Evolutionary conservation across 2,113 vertebrate genomes (phyloP).

Genomic region (Propithecus coquereli): DNA sequence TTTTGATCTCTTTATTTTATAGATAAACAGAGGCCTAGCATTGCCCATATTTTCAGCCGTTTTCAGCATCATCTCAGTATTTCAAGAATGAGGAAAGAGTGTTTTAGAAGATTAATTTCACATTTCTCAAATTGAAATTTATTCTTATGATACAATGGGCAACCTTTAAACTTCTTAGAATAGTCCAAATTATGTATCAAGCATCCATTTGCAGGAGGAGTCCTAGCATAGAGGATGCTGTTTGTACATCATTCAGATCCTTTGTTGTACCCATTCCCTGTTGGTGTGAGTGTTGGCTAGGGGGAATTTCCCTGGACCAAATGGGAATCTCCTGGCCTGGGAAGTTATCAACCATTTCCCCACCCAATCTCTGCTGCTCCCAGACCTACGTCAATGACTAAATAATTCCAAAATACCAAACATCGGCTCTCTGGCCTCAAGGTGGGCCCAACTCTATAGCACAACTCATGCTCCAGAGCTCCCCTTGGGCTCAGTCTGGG

Average conservation of each 20-base stretch:
- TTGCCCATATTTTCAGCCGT: background rate
- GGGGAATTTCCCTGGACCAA: background rate
- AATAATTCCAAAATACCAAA: background rate
- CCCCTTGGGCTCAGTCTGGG: background rate
- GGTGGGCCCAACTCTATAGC: background rate
- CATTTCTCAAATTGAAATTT: slow-evolving; percentile 2
- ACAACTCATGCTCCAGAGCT: background rate
- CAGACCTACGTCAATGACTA: background rate
- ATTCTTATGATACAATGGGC: background rate
- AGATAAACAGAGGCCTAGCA: background rate
- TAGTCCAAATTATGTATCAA: background rate
- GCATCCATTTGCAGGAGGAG: background rate
- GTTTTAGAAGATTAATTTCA: background rate
- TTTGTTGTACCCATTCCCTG: background rate
- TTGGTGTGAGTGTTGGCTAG: background rate
- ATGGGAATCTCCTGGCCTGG: background rate
- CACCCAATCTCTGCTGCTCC: background rate
- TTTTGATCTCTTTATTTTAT: background rate
- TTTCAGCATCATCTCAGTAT: background rate
- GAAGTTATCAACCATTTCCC: background rate
- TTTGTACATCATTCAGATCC: background rate
- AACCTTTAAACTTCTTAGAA: background rate
- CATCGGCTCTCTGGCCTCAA: background rate
- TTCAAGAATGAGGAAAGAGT: background rate
- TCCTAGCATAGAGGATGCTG: background rate